phyloP scores from a whole-genome alignment of 2,113 vertebrate species.

The Phoxinus phoxinus region DNA sequence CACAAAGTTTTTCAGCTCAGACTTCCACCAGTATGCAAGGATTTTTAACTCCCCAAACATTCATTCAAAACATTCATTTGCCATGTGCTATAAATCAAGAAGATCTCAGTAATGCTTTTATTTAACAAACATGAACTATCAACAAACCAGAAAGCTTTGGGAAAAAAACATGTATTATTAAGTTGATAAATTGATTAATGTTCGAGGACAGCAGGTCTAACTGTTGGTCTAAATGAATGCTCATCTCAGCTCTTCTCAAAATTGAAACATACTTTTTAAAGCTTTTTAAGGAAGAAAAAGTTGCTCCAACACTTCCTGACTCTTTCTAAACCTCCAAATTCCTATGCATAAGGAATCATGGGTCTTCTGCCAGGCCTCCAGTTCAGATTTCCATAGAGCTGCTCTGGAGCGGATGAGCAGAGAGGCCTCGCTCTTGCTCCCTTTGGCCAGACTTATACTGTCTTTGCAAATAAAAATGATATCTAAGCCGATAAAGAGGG shows the following conservation, averaged over 20 bases:
- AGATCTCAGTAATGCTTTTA: too few relatives aligned
- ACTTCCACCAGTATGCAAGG: not conserved
- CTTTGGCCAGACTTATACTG: slow-evolving; percentile 60
- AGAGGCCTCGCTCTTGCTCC: slow-evolving; percentile 58
- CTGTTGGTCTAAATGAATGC: not conserved
- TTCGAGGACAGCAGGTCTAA: not conserved
- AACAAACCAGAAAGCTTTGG: not conserved
- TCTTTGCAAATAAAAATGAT: slow-evolving; percentile 62
- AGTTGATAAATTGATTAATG: not conserved
- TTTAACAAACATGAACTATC: not conserved
- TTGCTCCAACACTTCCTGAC: slow-evolving; percentile 46
- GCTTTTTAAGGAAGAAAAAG: slow-evolving; percentile 36
- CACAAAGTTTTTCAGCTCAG: not conserved
- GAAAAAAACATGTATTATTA: not conserved
- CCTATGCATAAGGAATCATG: slow-evolving; percentile 51
- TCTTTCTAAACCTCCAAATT: slow-evolving; percentile 46
- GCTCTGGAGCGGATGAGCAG: slow-evolving; percentile 57
- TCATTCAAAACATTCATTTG: not conserved
- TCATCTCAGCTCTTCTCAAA: not conserved
- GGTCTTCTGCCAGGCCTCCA: slow-evolving; percentile 58
- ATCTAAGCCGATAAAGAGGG: slow-evolving; percentile 64
- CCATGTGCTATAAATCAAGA: not conserved
- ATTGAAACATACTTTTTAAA: not conserved
- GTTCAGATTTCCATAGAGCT: slow-evolving; percentile 55
- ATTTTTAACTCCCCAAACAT: not conserved